A percentile compares a stretch with the other conserved stretches of the same genome.
phyloP scores from a whole-genome alignment of 2,113 vertebrate species.

The Tragelaphus imberbis region DNA sequence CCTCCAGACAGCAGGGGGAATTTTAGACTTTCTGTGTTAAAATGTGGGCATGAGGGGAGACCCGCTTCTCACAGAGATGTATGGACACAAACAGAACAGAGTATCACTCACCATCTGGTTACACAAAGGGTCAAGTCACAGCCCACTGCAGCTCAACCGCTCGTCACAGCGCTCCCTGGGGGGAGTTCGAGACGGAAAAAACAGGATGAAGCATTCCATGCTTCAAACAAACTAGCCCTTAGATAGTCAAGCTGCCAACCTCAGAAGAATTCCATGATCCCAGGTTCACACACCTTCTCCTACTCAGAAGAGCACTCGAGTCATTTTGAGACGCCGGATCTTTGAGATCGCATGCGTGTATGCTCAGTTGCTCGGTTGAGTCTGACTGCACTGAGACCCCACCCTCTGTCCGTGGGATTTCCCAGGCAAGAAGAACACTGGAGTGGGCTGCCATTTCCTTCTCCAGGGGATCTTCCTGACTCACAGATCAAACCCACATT shows the following conservation, averaged over 20 bases:
- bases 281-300: neutral
- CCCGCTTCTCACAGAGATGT: neutral
- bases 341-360: neutral
- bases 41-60: neutral
- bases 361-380: neutral
- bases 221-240: neutral
- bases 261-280: neutral
- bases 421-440: neutral
- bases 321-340: too few relatives aligned
- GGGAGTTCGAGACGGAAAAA: neutral
- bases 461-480: neutral
- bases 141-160: neutral
- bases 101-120: neutral
- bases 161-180: accelerated
- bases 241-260: neutral
- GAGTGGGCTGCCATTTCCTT: neutral
- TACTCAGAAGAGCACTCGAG: neutral
- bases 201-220: neutral
- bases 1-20: neutral
- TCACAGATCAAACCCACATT: neutral
- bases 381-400: neutral
- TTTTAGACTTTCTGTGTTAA: too few relatives aligned
- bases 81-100: too few relatives aligned
- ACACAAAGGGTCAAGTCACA: neutral
- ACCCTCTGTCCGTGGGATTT: neutral